Conservation (phyloP, 1,140 invertebrate species). For the Anadara kagoshimensis region DNA sequence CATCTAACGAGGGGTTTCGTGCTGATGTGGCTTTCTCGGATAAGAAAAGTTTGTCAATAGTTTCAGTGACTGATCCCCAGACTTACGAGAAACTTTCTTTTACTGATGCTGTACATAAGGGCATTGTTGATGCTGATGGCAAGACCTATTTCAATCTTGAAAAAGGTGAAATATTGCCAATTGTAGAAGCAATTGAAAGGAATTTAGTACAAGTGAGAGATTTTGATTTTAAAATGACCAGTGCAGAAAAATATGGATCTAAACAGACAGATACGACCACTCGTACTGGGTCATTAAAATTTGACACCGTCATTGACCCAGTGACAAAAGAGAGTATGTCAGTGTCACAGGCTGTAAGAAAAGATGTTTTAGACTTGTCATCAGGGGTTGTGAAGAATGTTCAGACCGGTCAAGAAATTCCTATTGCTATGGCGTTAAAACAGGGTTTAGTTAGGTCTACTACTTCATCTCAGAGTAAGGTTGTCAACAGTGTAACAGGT, state of each 20-base stretch:
- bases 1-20: conserved; percentile 52
- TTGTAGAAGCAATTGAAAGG: conserved; percentile 79
- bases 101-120: conserved; percentile 59
- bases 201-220: conserved; percentile 54
- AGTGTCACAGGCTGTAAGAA: conserved; percentile 87
- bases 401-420: conserved; percentile 79
- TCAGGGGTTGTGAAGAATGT: conserved; percentile 78
- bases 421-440: conserved; percentile 85
- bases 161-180: conserved; percentile 81
- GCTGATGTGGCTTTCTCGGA: conserved; percentile 61
- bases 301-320: conserved; percentile 63
- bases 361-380: conserved; percentile 75
- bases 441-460: conserved; percentile 80
- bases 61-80: conserved; percentile 84
- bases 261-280: conserved; percentile 49
- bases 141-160: conserved; percentile 82
- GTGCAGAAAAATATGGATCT: conserved; percentile 44
- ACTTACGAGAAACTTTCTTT: conserved; percentile 76
- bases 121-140: conserved; percentile 60
- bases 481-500: background rate
- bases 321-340: conserved; percentile 81
- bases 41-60: conserved; percentile 57
- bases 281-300: conserved; percentile 56
- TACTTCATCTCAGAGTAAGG: conserved; percentile 15
- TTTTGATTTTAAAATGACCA: conserved; percentile 47